phyloP scores from a whole-genome alignment of 1,140 invertebrate genomes.

The Zophobas morio region DNA sequence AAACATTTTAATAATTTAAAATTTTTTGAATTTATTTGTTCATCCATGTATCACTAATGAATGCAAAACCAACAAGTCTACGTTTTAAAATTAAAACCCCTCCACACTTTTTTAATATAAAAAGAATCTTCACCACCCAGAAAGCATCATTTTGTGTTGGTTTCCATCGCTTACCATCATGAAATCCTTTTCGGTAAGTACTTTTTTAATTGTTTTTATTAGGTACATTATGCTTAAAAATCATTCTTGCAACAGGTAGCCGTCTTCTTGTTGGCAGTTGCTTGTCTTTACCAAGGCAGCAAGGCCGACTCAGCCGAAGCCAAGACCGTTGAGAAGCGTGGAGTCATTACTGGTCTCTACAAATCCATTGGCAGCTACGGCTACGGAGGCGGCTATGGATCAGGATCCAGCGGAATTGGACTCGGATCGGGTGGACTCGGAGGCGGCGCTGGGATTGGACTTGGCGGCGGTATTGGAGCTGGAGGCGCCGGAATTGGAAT shows the following conservation, averaged over 20 bases:
- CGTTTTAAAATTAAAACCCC: constrained; percentile 15
- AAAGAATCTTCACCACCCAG: constrained; percentile 2
- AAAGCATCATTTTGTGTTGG: constrained; percentile 41
- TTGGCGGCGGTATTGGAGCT: constrained; percentile 39
- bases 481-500: constrained; percentile 38
- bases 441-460: constrained; percentile 35
- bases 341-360: constrained; percentile 12
- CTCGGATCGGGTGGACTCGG: constrained; percentile 47
- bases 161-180: constrained; percentile 26
- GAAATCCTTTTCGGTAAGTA: constrained; percentile 32
- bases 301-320: constrained; percentile 34
- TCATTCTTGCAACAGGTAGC: constrained; percentile 19
- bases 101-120: constrained; percentile 28
- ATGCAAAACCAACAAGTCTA: constrained; percentile 10
- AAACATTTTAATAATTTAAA: constrained; percentile 29
- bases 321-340: constrained; percentile 35
- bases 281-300: constrained; percentile 27
- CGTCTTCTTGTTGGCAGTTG: constrained; percentile 49
- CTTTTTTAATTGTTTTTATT: background rate
- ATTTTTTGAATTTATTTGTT: constrained; percentile 37
- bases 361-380: constrained; percentile 61
- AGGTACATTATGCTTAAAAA: background rate
- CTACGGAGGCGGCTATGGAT: constrained; percentile 43
- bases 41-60: constrained; percentile 30
- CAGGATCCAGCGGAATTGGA: constrained; percentile 60